Evolutionary conservation across 2,888 invertebrate species (phyloP), one percentile per base, ranked within the genome.

Genomic region (Escarpia spicata): DNA sequence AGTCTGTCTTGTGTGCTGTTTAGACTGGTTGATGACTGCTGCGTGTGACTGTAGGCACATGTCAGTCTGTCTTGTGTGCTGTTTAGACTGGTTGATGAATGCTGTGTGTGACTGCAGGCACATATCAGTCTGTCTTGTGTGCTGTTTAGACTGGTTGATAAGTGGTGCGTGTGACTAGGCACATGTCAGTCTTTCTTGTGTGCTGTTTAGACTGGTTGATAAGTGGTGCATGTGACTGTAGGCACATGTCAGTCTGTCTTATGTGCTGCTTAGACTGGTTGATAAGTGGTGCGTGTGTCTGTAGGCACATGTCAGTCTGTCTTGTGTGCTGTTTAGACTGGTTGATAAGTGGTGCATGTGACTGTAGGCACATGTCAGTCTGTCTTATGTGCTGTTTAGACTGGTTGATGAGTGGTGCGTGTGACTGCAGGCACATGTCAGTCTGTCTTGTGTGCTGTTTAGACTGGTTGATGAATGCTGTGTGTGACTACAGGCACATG

Each of bases 151-250:
- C 37, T 37, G 37, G 37, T 37, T 43, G 60, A 15, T 45, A 3
- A 37, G 26, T 43, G 26, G 3, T 26, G 0, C 37, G 37, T 44
- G 92, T 92, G n/a, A 91, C 94, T 95, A 96, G 96, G 97, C 44
- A 97, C 97, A 92, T 96, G 96, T 92, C 97, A 97, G 95, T 97
- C 97, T 45, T 97, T 97, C 52, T 12, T 12, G 52, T 2, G 10
- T 9, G 52, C 12, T 52, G 52, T 52, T 52, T 52, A 52, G 4
- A 52, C 9, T 52, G 52, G 12, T 52, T 37, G 37, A 37, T 37
- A 1, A 37, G 37, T 37, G 37, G 2, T 52, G 1, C 9, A 0
- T 52, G 52, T 0, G 52, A 52, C 52, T 52, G 19, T 3, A 91
- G 26, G 19, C 8, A 26, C 8, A 0, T 91, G 31, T 9, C 37